phyloP scores from a whole-genome alignment of 1,140 invertebrate species.

The Drosophila quadrilineata region DNA sequence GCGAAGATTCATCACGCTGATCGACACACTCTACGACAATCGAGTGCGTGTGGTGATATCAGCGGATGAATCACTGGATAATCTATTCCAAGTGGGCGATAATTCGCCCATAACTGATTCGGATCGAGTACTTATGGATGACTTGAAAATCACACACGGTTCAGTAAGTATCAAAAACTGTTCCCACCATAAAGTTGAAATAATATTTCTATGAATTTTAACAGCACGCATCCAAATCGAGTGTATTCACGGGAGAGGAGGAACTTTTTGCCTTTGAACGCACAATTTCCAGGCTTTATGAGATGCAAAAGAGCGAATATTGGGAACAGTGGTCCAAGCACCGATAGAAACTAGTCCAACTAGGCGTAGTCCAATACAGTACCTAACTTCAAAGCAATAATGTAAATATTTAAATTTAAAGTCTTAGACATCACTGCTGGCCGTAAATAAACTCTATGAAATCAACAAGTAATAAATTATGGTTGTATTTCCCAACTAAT shows the following conservation, averaged over 20 bases:
- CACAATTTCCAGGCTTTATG: conserved; percentile 93
- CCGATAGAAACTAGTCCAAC: conserved; percentile 67
- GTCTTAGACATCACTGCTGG: conserved; percentile 18
- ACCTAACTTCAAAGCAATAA: conserved; percentile 40
- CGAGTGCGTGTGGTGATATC: conserved; percentile 91
- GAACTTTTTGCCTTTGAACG: conserved; percentile 98
- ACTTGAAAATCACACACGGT: conserved; percentile 85
- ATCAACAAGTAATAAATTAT: no score
- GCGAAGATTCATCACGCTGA: conserved; percentile 97
- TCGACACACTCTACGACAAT: conserved; percentile 98
- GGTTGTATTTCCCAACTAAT: no score
- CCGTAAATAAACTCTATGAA: no score
- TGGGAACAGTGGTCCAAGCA: conserved; percentile 91
- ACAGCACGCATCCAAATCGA: conserved; percentile 83
- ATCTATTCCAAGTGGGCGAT: conserved; percentile 87
- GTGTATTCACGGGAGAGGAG: conserved; percentile 98
- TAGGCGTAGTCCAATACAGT: neutral
- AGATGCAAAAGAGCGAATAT: conserved; percentile 97
- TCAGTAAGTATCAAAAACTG: conserved; percentile 38
- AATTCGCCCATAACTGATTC: conserved; percentile 85
- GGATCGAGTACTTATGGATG: conserved; percentile 95
- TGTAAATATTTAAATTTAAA: conserved; percentile 44
- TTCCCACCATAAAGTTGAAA: neutral
- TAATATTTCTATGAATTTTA: neutral
- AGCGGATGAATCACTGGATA: conserved; percentile 87